phyloP scores from a whole-genome alignment of 53 echinoderm and acorn worm species.

The Luidia sarsii region DNA sequence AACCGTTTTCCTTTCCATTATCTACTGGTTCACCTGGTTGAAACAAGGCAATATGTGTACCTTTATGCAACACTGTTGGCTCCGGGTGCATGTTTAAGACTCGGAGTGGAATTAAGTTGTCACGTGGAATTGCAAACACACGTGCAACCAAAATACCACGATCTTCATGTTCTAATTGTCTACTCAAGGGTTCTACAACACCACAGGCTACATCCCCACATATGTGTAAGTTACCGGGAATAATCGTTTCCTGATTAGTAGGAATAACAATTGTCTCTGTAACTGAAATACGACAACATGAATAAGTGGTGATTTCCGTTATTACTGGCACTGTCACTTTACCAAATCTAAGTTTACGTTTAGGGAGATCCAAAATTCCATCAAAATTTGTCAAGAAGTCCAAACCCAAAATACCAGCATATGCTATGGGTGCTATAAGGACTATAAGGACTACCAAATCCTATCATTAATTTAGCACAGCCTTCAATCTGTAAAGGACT shows the following conservation, averaged over 20 bases:
- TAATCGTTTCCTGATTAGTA: not conserved
- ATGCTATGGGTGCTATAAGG: no score
- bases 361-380: not conserved
- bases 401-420: not conserved
- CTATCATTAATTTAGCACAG: not conserved
- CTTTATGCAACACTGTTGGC: not conserved
- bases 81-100: not conserved
- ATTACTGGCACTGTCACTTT: not conserved
- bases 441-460: constrained; percentile 1
- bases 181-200: not conserved
- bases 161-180: not conserved
- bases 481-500: constrained; percentile 3
- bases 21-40: no score
- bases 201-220: not conserved
- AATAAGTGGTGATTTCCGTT: not conserved
- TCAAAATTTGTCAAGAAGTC: not conserved
- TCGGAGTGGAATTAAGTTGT: not conserved
- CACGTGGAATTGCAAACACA: not conserved
- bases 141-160: not conserved
- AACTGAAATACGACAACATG: not conserved
- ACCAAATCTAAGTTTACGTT: not conserved
- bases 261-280: not conserved
- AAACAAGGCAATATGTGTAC: not conserved
- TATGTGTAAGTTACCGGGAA: not conserved
- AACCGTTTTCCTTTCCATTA: no score